A percentile compares a stretch with the other conserved stretches of the same genome.
These are phyloP conservation scores for Corythornis vintsioides DNA, from an alignment of 2,113 vertebrate genomes.

Conservation along the genomic window DNA sequence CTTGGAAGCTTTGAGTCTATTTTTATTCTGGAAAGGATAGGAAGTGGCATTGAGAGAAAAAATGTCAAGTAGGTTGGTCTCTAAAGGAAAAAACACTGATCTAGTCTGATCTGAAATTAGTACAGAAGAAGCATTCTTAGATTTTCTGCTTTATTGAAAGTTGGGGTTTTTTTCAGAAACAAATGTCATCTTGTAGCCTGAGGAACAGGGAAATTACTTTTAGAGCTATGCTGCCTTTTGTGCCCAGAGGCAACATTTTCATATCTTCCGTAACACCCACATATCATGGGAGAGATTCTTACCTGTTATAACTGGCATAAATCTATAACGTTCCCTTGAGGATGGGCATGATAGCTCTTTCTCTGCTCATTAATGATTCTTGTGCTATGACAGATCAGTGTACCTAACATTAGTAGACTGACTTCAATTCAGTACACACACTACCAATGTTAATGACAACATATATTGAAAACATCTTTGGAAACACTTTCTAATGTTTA, in stretches of 20 bases:
- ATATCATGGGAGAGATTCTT: neutral
- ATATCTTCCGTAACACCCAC: neutral
- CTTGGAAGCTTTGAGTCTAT: neutral
- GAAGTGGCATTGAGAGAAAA: neutral
- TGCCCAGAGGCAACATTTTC: neutral
- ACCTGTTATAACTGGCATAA: neutral
- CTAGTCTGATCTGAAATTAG: neutral
- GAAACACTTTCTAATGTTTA: neutral
- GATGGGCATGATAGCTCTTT: neutral
- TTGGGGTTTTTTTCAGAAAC: neutral
- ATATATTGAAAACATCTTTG: neutral
- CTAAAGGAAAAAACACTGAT: neutral
- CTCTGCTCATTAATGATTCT: neutral
- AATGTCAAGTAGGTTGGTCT: fast-evolving
- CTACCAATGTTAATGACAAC: neutral
- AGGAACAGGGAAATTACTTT: neutral
- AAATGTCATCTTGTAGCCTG: neutral
- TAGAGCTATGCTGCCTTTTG: neutral
- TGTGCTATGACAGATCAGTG: neutral
- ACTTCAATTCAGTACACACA: neutral
- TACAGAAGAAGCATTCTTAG: neutral
- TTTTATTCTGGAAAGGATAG: neutral
- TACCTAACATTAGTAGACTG: neutral
- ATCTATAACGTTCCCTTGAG: neutral
- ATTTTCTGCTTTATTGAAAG: neutral